Conservation (phyloP, 1,140 invertebrate species). For the Pachypeltis micranthus region DNA sequence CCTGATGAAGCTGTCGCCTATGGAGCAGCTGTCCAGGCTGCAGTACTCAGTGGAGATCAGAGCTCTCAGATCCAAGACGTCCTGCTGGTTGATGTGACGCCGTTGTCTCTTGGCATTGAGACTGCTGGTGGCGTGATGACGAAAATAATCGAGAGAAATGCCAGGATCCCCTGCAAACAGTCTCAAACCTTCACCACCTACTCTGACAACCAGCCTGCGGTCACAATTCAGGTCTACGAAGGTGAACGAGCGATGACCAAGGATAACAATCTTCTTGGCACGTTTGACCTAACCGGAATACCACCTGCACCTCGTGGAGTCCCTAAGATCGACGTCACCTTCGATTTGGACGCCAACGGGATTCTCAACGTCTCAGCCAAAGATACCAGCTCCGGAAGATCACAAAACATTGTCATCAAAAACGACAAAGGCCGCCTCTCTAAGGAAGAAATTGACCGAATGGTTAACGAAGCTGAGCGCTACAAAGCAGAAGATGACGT, state of each 20-base stretch:
- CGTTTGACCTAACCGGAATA: slow-evolving; percentile 58
- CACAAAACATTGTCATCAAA: slow-evolving; percentile 71
- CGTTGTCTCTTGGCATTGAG: slow-evolving; percentile 44
- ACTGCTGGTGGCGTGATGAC: slow-evolving; percentile 46
- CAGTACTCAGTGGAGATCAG: slow-evolving; percentile 45
- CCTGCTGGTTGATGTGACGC: slow-evolving; percentile 42
- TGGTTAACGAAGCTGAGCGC: slow-evolving; percentile 67
- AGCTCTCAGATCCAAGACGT: slow-evolving; percentile 45
- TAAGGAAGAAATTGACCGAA: slow-evolving; percentile 83
- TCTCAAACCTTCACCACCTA: slow-evolving; percentile 43
- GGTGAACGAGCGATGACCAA: slow-evolving; percentile 53
- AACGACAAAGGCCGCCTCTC: slow-evolving; percentile 86
- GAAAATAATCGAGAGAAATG: slow-evolving; percentile 43
- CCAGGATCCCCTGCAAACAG: slow-evolving; percentile 42
- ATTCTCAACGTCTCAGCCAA: slow-evolving; percentile 68
- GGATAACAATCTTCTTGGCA: slow-evolving; percentile 66
- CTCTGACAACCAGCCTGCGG: slow-evolving; percentile 54
- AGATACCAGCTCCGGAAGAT: slow-evolving; percentile 62
- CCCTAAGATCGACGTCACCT: slow-evolving; percentile 41
- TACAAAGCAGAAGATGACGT: slow-evolving; percentile 42
- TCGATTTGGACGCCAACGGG: slow-evolving; percentile 68
- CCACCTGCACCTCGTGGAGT: slow-evolving; percentile 45
- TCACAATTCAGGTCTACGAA: slow-evolving; percentile 53
- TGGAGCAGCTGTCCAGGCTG: slow-evolving; percentile 51
- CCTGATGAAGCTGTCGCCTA: slow-evolving; percentile 55